A percentile compares a stretch with the other conserved stretches of the same genome.
Evolutionary conservation across 2,113 vertebrate genomes (phyloP).

Genomic region (Camelus dromedarius): DNA sequence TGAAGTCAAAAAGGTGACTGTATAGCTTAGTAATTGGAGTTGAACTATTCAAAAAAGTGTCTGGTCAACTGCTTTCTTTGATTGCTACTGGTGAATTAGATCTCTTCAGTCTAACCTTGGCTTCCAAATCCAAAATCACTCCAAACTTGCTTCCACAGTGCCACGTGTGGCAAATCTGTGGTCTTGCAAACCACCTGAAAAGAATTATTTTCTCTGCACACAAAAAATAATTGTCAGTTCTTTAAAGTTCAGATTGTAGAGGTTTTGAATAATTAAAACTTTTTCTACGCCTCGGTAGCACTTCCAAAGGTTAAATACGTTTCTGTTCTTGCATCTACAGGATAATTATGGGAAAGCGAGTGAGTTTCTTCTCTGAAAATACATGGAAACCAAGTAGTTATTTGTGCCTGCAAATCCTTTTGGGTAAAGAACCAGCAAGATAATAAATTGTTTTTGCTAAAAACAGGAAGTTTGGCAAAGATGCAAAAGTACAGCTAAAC

Average conservation of each 20-base stretch:
- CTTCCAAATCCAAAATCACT: slow-evolving; percentile 64
- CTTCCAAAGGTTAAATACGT: slow-evolving; percentile 85
- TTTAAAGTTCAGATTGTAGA: slow-evolving; percentile 83
- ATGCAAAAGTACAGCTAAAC: slow-evolving; percentile 88
- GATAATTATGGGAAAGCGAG: slow-evolving; percentile 83
- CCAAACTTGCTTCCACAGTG: slow-evolving; percentile 58
- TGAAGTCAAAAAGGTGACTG: neutral
- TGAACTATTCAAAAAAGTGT: slow-evolving; percentile 21
- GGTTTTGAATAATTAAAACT: slow-evolving; percentile 85
- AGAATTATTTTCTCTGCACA: slow-evolving; percentile 74
- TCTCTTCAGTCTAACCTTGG: slow-evolving; percentile 61
- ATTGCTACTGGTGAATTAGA: slow-evolving; percentile 77
- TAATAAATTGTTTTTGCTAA: slow-evolving; percentile 90
- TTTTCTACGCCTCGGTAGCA: slow-evolving; percentile 81
- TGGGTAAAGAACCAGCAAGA: slow-evolving; percentile 86
- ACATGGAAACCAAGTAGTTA: slow-evolving; percentile 83
- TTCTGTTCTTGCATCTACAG: slow-evolving; percentile 71
- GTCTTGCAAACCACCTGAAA: slow-evolving; percentile 82
- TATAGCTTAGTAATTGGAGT: slow-evolving; percentile 59
- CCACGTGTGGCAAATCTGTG: neutral
- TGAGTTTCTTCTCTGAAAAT: slow-evolving; percentile 84
- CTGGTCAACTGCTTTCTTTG: slow-evolving; percentile 58
- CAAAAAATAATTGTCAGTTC: slow-evolving; percentile 76
- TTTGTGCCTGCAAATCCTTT: slow-evolving; percentile 86
- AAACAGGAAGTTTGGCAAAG: slow-evolving; percentile 91